These are phyloP conservation scores for Ennomos fuscantarius DNA, from an alignment of 2,888 invertebrate genomes.

Conservation along the genomic window DNA sequence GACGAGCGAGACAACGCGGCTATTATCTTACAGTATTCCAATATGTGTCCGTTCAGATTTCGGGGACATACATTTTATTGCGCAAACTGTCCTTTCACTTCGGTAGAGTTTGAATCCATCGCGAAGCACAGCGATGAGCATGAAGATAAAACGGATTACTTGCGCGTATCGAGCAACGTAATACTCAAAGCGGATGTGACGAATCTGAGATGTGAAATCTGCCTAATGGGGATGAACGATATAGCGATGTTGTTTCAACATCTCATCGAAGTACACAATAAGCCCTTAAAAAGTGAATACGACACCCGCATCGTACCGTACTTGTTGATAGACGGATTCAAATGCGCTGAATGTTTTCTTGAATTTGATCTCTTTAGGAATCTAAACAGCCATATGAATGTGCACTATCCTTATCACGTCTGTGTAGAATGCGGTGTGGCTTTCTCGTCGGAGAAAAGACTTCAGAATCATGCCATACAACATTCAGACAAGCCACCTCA, in stretches of 20 bases:
- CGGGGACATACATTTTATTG: slow-evolving; percentile 66
- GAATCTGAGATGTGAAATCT: slow-evolving; percentile 62
- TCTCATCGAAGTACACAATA: too few species aligned
- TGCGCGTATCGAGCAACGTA: neutral
- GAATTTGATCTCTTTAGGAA: slow-evolving; percentile 64
- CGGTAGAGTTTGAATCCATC: slow-evolving; percentile 57
- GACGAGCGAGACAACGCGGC: slow-evolving; percentile 24
- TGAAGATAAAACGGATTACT: neutral
- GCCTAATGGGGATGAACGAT: slow-evolving; percentile 47
- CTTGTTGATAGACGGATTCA: too few species aligned
- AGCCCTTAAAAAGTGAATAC: too few species aligned
- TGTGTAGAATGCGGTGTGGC: slow-evolving; percentile 63
- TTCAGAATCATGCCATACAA: slow-evolving; percentile 28
- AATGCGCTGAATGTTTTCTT: slow-evolving; percentile 17
- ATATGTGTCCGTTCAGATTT: slow-evolving; percentile 41
- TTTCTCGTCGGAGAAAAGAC: neutral
- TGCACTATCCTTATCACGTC: slow-evolving; percentile 69
- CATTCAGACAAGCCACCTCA: slow-evolving; percentile 42
- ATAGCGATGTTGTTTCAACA: slow-evolving; percentile 41
- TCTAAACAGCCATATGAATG: slow-evolving; percentile 68
- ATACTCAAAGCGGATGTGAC: slow-evolving; percentile 63
- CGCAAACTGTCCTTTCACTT: slow-evolving; percentile 61
- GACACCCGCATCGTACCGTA: too few species aligned
- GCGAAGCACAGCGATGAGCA: slow-evolving; percentile 2
- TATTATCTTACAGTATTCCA: slow-evolving; percentile 65